Base-by-base conservation (phyloP, 1,140 invertebrate species). In the Chironomus tepperi region DNA sequence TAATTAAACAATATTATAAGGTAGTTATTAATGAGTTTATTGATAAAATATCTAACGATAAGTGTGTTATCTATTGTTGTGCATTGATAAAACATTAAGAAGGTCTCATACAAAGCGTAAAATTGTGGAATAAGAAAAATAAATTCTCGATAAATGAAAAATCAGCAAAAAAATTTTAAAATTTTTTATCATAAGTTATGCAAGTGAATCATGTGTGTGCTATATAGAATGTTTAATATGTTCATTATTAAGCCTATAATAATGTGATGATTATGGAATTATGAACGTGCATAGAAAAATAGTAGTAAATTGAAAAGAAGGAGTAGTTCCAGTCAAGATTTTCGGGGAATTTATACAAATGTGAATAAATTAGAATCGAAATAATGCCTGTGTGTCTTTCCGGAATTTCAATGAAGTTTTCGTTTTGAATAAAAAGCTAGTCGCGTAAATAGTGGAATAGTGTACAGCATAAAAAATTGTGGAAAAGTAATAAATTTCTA, bases 291-390 rank as follows among this genome's bases (percentile, higher is more conserved):
- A 57, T 57, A 57, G 9, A n/a, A n/a, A 15, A 57, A 47, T n/a
- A 57, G 47, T 57, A n/a, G 15, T 57, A n/a, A 57, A 57, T 57
- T n/a, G 47, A 57, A 57, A 57, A 12, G 15, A 57, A 57, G 5
- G n/a, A 57, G 15, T 12, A 57, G n/a, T 12, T 57, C 47, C 47
- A 57, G 47, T 57, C 47, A 12, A 57, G n/a, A n/a, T 57, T 57
- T 57, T 57, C 12, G 47, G 47, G 47, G 47, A 57, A 57, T 57
- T 57, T 57, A 47, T 47, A 57, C 12, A 15, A 57, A 57, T 57
- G n/a, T 57, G 47, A 15, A 57, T 57, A 57, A 57, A 57, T 57
- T 57, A 57, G 47, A 57, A 57, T 57, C 47, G n/a, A 57, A 57
- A 57, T 12, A 34, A 57, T 57, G 47, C n/a, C 47, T 15, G 47